Percentiles rank a stretch among this genome's conserved stretches.
These are phyloP conservation scores for Octopus bimaculoides DNA, from an alignment of 1,140 invertebrate species.

Conservation along the genomic window DNA sequence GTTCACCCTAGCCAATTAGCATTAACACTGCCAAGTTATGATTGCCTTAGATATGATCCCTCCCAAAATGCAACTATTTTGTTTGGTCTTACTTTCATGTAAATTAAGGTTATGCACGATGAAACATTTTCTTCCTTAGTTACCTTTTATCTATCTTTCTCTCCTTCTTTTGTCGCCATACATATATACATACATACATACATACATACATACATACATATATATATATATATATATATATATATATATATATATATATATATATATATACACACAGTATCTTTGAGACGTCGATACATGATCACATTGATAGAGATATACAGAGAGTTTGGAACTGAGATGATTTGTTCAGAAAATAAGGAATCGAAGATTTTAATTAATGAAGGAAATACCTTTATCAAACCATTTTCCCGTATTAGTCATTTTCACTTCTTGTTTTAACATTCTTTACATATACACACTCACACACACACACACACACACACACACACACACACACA, in stretches of 20 bases:
- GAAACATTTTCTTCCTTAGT: neutral
- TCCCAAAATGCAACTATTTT: no score
- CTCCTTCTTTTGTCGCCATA: neutral
- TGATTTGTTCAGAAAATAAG: neutral
- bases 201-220: neutral
- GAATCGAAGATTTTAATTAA: neutral
- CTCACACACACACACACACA: neutral
- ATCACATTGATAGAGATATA: neutral
- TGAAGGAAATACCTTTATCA: neutral
- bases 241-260: conserved; percentile 4
- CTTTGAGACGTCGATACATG: neutral
- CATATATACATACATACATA: neutral
- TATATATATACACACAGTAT: neutral
- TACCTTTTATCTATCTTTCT: neutral
- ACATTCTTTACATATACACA: neutral
- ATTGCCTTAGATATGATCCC: no score
- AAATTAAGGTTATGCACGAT: neutral
- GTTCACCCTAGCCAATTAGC: no score
- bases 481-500: neutral
- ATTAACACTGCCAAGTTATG: no score
- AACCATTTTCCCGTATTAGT: neutral
- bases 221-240: neutral
- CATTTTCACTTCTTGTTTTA: neutral
- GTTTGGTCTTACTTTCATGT: neutral
- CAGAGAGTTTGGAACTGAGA: neutral